Conservation (phyloP, 2,797 vertebrate genomes). For the Pseudochirops corinnae region DNA sequence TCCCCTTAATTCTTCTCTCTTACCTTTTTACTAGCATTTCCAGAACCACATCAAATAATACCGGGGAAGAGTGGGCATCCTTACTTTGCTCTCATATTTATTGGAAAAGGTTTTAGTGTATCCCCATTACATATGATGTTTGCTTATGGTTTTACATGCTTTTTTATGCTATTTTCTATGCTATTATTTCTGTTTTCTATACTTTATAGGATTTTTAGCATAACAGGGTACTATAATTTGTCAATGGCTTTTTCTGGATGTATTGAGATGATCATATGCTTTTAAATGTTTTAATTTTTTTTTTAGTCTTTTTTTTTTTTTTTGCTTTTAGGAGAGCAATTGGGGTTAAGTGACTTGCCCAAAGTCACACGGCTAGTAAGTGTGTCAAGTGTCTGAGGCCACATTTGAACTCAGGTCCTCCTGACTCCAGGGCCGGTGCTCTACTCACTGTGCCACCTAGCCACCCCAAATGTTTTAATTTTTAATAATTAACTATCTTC, state of each 20-base stretch:
- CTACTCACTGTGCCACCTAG: too few species aligned
- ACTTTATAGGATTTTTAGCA: neutral
- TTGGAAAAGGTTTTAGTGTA: neutral
- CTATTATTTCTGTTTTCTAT: too few species aligned
- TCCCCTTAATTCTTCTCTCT: neutral
- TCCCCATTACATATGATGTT: neutral
- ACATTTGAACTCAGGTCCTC: too few species aligned
- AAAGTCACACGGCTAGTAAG: too few species aligned
- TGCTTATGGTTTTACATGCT: neutral
- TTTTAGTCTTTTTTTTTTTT: too few species aligned
- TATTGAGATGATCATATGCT: neutral
- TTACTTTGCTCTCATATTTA: neutral
- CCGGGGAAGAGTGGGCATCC: neutral
- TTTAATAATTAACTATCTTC: neutral
- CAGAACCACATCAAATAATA: neutral
- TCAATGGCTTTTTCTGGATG: neutral
- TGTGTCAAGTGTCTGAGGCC: too few species aligned
- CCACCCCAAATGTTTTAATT: neutral
- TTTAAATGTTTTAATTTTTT: neutral
- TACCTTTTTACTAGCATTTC: neutral
- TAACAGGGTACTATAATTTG: neutral
- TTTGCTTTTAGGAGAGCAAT: too few species aligned
- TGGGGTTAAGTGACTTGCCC: too few species aligned
- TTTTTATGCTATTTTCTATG: neutral
- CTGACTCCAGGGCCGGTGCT: too few species aligned